phyloP scores from a whole-genome alignment of 2,113 vertebrate species.

The Pongo abelii region DNA sequence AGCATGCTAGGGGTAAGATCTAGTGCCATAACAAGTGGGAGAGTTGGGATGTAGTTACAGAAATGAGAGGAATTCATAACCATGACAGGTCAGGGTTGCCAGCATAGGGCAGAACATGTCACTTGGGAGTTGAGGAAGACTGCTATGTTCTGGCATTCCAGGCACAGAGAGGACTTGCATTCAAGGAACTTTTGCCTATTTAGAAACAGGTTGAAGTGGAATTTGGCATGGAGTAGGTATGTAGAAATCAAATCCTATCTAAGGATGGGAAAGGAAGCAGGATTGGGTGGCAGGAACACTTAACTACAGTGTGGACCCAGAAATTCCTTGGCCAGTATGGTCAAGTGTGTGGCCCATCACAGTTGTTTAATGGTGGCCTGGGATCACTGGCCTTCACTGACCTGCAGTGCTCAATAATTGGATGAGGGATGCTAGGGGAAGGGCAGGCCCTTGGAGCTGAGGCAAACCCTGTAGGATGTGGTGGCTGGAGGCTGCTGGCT shows the following conservation, averaged over 20 bases:
- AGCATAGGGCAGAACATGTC: neutral
- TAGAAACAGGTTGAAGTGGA: neutral
- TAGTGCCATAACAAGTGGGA: neutral
- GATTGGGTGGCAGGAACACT: neutral
- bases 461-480: neutral
- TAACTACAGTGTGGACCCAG: neutral
- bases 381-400: fast-evolving
- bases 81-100: neutral
- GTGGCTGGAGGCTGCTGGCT: neutral
- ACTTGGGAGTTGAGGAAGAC: neutral
- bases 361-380: neutral
- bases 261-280: neutral
- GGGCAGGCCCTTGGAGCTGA: neutral
- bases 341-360: no score
- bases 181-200: neutral
- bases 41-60: neutral
- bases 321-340: neutral
- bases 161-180: neutral
- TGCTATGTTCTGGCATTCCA: neutral
- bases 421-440: neutral
- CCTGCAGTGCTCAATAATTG: neutral
- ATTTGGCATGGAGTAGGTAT: neutral
- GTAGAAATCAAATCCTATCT: neutral
- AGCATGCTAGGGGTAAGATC: no score
- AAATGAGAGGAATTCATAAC: neutral